Evolutionary conservation across 1,140 invertebrate species (phyloP).

Genomic region (Pachypeltis micranthus): DNA sequence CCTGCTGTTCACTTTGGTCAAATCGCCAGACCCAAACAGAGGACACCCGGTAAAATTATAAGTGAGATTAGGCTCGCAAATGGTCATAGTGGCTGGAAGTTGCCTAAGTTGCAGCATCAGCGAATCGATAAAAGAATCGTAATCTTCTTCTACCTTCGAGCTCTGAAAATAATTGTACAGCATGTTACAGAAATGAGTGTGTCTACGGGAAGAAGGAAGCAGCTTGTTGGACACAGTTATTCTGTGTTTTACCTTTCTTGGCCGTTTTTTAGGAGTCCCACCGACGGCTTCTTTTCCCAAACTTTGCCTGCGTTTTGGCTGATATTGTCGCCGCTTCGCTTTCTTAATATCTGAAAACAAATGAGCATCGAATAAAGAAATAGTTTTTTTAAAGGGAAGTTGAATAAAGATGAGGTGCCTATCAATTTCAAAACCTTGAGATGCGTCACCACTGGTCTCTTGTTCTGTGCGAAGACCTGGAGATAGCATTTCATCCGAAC

Average conservation of each 20-base stretch:
- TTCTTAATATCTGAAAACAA: slow-evolving; percentile 39
- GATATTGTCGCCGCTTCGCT: slow-evolving; percentile 65
- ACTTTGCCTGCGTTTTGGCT: slow-evolving; percentile 64
- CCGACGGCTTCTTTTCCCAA: slow-evolving; percentile 44
- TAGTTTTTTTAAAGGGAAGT: too few relatives aligned
- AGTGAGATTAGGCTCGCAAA: slow-evolving; percentile 75
- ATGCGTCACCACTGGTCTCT: not conserved
- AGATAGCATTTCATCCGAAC: slow-evolving; percentile 40
- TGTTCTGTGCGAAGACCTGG: slow-evolving; percentile 26
- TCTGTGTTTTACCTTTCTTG: slow-evolving; percentile 48
- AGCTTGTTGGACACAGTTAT: too few relatives aligned
- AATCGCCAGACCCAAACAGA: slow-evolving; percentile 66
- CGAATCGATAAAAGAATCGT: slow-evolving; percentile 78
- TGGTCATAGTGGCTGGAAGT: slow-evolving; percentile 62
- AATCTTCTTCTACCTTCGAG: slow-evolving; percentile 79
- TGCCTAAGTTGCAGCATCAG: slow-evolving; percentile 71
- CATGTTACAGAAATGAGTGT: too few relatives aligned
- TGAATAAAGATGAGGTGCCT: too few relatives aligned
- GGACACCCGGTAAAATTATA: slow-evolving; percentile 70
- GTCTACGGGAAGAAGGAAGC: too few relatives aligned
- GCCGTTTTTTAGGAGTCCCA: slow-evolving; percentile 58
- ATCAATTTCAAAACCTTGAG: not conserved
- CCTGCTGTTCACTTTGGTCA: slow-evolving; percentile 51
- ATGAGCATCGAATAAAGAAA: too few relatives aligned
- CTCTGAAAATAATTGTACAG: slow-evolving; percentile 37